phyloP scores from a whole-genome alignment of 1,140 invertebrate species.

The Drosophila seguyi region DNA sequence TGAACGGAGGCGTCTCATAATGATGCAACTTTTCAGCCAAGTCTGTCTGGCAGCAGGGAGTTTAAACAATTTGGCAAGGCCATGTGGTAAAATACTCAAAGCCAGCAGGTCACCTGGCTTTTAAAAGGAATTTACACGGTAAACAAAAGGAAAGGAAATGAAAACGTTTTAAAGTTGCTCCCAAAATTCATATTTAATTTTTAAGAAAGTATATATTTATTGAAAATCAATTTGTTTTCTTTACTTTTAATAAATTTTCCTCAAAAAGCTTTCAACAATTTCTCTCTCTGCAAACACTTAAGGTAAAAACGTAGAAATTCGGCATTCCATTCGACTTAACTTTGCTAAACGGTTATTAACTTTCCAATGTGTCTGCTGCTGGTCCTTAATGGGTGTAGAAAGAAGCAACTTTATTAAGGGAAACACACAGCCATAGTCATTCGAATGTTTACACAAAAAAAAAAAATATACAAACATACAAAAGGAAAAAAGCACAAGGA shows the following conservation, averaged over 20 bases:
- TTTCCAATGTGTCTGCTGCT: conserved; percentile 68
- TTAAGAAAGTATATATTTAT: no score
- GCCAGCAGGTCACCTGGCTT: neutral
- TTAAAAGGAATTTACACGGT: neutral
- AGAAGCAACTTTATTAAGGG: conserved; percentile 66
- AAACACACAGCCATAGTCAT: conserved; percentile 79
- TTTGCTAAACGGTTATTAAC: conserved; percentile 81
- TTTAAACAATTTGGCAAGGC: conserved; percentile 7
- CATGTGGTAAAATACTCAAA: neutral
- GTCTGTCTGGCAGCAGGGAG: neutral
- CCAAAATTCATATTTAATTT: neutral
- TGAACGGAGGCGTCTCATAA: neutral
- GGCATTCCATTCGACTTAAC: conserved; percentile 43
- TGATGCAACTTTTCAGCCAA: neutral
- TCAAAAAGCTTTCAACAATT: neutral
- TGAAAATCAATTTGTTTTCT: neutral
- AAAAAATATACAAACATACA: conserved; percentile 27
- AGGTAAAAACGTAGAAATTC: conserved; percentile 11
- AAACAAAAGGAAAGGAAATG: no score
- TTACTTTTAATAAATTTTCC: neutral
- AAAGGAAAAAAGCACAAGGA: conserved; percentile 25
- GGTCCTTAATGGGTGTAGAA: conserved; percentile 32
- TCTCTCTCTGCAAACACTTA: conserved; percentile 32
- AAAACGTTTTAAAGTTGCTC: neutral
- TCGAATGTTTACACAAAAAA: conserved; percentile 67